Evolutionary conservation across 2,888 invertebrate species (phyloP), one percentile per base, ranked within the genome.

Genomic region (Lysandra coridon): DNA sequence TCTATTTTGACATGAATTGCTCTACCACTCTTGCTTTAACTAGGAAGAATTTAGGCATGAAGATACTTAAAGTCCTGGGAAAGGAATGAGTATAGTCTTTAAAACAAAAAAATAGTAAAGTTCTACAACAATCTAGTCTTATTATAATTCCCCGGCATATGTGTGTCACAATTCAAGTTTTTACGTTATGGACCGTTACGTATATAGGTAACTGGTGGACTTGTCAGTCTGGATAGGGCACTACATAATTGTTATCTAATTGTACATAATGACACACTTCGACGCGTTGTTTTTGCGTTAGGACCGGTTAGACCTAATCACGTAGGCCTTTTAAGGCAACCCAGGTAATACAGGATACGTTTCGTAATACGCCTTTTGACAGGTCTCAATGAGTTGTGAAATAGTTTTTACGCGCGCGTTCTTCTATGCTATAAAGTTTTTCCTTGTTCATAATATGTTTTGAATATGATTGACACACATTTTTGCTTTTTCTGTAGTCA

Each of bases 311-410:
- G 69, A 30, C 76, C 49, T 81, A 81, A 82, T 79, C 80, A 80
- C 78, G 30, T 79, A 79, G 60, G 79, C 82, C 80, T 79, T 82
- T 81, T 83, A 83, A 83, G 82, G 82, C 81, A 79, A 83, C 79
- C 82, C 64, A 80, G 80, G 81, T 81, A 78, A 81, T 81, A 79
- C 82, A 83, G 83, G 83, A 82, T 82, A 83, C 74, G 78, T 81
- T 80, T 78, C 60, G 79, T 73, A 78, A 80, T 79, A 40, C 62
- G 53, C 76, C 33, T 57, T 76, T 76, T 76, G 53, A 53, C 57
- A 12, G 33, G 77, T 62, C 33, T 82, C 75, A 80, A 79, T 78
- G 73, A 49, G 64, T 80, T 79, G 73, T 64, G 73, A 74, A 69
- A 79, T 64, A 33, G 49, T 44, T 74, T 74, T 74, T 74, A 10